Base-by-base conservation (phyloP, 2,113 vertebrate species). In the Elachura formosa region DNA sequence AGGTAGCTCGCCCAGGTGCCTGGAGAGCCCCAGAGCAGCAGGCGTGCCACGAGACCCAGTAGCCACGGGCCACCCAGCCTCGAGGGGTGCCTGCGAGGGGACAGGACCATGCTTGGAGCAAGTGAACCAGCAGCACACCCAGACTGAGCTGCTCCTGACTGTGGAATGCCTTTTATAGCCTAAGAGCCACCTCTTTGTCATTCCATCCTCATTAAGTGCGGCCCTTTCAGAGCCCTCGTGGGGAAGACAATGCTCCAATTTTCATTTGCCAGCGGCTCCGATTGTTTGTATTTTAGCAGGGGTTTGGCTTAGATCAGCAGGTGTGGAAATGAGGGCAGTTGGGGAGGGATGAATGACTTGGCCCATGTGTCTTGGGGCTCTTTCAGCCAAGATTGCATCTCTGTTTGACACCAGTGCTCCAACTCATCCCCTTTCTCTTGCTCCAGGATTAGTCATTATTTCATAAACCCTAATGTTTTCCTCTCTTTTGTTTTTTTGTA, bases 271-370 rank as follows among this genome's bases (percentile, higher is more conserved):
- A 96, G 96, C 75, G 77, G 89, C 95, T 85, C 69, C 8, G 93
- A 96, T 97, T 97, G 95, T 97, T 97, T 95, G 82, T 88, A 64
- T 95, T 97, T 96, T 96, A 84, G 87, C 93, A 95, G 94, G 96
- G 94, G 92, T 94, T 96, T 95, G 96, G 96, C 96, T 97, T 96
- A 95, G 91, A 96, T 92, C 97, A 96, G 97, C 94, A 97, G 97
- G 96, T 97, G 94, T 95, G 92, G 96, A 97, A 97, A 97, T 97
- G 97, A 97, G 95, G 94, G 83, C 95, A 94, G 89, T 84, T 96
- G 94, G 92, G 94, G 87, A 84, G 69, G 88, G 84, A 96, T 96
- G 89, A 94, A 81, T 94, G 86, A 76, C 90, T 93, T 90, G 85
- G 91, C 88, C 85, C 29, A 8, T 88, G 93, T 97, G 89, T 97